These are phyloP conservation scores for Atlantisia rogersi DNA, from an alignment of 2,113 vertebrate genomes.

Conservation along the genomic window DNA sequence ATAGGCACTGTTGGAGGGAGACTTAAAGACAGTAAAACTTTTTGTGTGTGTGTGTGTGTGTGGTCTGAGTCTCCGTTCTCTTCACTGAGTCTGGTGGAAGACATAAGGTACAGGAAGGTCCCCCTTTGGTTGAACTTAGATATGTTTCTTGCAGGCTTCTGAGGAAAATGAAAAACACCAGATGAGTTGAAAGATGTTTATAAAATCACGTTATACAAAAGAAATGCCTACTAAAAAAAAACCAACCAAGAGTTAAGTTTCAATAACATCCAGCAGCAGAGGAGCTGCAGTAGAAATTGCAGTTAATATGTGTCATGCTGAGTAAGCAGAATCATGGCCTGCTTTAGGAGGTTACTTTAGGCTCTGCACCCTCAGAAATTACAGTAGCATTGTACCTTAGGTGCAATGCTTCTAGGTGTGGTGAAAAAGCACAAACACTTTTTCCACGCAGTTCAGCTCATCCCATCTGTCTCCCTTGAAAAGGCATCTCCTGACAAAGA, in stretches of 20 bases:
- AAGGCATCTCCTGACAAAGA: slow-evolving; percentile 24
- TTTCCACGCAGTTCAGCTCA: slow-evolving; percentile 24
- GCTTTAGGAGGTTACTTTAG: background rate
- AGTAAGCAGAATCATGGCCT: background rate
- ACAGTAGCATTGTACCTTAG: background rate
- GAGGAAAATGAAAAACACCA: background rate
- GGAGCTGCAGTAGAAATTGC: background rate
- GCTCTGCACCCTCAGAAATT: background rate
- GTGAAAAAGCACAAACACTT: slow-evolving; percentile 33
- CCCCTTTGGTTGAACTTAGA: background rate
- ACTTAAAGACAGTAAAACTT: background rate
- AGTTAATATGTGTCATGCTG: background rate
- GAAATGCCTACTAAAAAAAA: background rate
- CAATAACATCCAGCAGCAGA: background rate
- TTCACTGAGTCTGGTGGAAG: background rate
- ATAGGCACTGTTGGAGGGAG: background rate
- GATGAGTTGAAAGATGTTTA: background rate
- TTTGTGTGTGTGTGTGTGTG: accelerated
- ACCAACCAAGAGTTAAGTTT: background rate
- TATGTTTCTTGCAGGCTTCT: background rate
- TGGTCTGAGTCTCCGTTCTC: background rate
- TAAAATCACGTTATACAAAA: background rate
- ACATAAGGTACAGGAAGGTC: background rate
- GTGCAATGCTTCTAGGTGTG: background rate
- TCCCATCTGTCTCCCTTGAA: slow-evolving; percentile 49